These are phyloP conservation scores for Ctenopoma kingsleyae DNA, from an alignment of 2,797 vertebrate genomes.

Conservation along the genomic window DNA sequence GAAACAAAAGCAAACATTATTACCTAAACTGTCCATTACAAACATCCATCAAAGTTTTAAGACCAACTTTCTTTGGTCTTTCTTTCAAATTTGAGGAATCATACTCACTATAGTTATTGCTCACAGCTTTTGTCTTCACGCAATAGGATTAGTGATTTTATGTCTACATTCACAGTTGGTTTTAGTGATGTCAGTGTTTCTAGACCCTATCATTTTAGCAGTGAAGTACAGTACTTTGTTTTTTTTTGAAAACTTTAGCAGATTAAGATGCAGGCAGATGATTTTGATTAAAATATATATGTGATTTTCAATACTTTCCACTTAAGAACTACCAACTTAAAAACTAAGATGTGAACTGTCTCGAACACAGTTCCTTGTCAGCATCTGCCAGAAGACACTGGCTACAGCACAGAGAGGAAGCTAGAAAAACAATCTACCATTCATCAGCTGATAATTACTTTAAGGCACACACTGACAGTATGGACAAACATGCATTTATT, in stretches of 20 bases:
- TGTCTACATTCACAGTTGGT: background rate
- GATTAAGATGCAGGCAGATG: no score
- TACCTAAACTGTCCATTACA: no score
- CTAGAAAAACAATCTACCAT: slow-evolving; percentile 43
- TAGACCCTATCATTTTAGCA: background rate
- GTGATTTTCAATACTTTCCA: background rate
- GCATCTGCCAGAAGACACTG: background rate
- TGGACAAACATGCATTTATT: slow-evolving; percentile 59
- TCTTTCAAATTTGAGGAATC: background rate
- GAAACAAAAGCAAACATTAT: background rate
- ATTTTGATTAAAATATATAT: background rate
- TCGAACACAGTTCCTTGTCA: background rate
- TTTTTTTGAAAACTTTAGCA: background rate
- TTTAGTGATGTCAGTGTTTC: background rate
- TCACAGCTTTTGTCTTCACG: background rate
- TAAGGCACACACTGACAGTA: slow-evolving; percentile 51
- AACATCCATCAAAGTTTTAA: no score
- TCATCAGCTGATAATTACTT: slow-evolving; percentile 75
- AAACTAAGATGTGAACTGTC: background rate
- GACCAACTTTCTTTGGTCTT: no score
- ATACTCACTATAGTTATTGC: background rate
- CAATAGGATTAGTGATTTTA: background rate
- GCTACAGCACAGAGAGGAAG: background rate
- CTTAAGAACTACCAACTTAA: background rate
- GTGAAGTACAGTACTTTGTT: background rate